Conservation (phyloP, 92 coral and sea anemone species). For the Diadumene lineata region DNA sequence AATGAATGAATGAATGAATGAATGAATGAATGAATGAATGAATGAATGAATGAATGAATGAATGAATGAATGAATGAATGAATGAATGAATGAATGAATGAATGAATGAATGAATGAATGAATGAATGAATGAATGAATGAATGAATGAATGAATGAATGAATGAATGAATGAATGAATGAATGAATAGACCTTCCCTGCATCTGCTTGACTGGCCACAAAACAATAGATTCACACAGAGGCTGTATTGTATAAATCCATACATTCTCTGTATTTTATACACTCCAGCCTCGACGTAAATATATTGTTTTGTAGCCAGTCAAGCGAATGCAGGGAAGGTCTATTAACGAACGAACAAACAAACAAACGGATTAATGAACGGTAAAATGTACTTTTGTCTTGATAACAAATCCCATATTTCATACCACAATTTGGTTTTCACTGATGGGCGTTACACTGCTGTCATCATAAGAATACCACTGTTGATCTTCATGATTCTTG, state of each 20-base stretch:
- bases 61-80: not conserved
- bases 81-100: not conserved
- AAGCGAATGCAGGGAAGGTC: not conserved
- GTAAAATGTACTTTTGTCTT: too few species aligned
- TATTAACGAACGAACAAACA: not conserved
- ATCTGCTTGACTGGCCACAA: too few species aligned
- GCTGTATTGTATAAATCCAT: too few species aligned
- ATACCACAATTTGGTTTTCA: conserved; percentile 79
- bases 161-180: not conserved
- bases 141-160: not conserved
- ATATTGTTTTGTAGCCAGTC: too few species aligned
- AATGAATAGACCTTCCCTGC: too few species aligned
- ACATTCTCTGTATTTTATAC: too few species aligned
- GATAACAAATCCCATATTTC: too few species aligned
- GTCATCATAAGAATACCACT: conserved; percentile 96
- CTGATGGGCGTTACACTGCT: conserved; percentile 88
- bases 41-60: not conserved
- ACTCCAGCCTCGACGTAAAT: too few species aligned
- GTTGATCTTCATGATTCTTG: conserved; percentile 74
- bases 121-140: not conserved
- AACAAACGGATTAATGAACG: not conserved
- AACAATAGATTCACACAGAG: too few species aligned
- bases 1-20: not conserved
- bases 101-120: not conserved
- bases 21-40: not conserved